These are phyloP conservation scores for Terrapene triunguis DNA, from an alignment of 2,113 vertebrate genomes.

Conservation along the genomic window DNA sequence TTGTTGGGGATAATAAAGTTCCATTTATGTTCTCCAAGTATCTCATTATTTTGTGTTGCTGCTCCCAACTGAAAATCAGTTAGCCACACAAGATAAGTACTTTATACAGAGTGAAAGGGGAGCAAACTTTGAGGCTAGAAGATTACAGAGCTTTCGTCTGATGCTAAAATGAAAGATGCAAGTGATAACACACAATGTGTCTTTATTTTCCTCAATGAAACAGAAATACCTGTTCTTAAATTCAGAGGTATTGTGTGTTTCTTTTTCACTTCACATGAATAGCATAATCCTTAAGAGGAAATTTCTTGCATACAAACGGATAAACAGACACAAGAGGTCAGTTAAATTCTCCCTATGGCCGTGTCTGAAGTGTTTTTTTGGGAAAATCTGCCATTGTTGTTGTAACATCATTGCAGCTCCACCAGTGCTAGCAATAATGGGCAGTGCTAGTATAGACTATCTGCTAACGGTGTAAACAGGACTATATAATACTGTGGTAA, in stretches of 20 bases:
- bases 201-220: background rate
- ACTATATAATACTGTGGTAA: background rate
- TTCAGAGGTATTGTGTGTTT: background rate
- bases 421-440: background rate
- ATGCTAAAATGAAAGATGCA: background rate
- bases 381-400: background rate
- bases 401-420: background rate
- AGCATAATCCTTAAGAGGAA: background rate
- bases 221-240: background rate
- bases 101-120: background rate
- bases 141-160: background rate
- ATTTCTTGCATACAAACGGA: background rate
- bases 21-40: background rate
- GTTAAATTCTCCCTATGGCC: background rate
- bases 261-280: background rate
- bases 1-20: no score
- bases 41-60: background rate
- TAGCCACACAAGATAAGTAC: background rate
- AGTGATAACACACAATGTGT: background rate
- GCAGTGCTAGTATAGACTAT: no score
- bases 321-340: background rate
- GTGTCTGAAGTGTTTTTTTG: no score
- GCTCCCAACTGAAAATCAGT: background rate
- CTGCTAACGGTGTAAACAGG: no score
- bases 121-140: background rate